A percentile compares a stretch with the other conserved stretches of the same genome.
These are phyloP conservation scores for Diaphora mendica DNA, from an alignment of 2,888 invertebrate genomes.

Conservation along the genomic window DNA sequence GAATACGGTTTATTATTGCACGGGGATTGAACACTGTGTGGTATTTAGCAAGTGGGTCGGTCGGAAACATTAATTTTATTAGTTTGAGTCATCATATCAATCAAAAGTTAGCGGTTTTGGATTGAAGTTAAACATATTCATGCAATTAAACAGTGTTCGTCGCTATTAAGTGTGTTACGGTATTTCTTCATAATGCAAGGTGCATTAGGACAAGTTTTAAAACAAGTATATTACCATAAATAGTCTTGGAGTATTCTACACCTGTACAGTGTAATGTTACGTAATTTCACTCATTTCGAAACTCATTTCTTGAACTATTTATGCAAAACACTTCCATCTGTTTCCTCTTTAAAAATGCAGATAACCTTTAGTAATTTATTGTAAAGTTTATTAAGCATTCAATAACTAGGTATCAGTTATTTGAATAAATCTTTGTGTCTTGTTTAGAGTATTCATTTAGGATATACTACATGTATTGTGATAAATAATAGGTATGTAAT, in stretches of 20 bases:
- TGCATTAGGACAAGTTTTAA: not conserved
- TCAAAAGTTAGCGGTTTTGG: slow-evolving; percentile 45
- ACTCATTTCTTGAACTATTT: not conserved
- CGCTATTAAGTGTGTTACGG: slow-evolving; percentile 34
- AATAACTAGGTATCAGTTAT: too few species aligned
- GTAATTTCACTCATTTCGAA: too few species aligned
- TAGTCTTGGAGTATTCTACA: not conserved
- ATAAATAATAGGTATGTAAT: not conserved
- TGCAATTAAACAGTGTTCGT: slow-evolving; percentile 25
- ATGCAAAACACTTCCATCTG: not conserved
- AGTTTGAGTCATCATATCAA: slow-evolving; percentile 49
- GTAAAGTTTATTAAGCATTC: not conserved
- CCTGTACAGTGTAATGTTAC: not conserved
- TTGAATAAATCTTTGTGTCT: not conserved
- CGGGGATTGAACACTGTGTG: slow-evolving; percentile 19
- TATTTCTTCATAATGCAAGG: slow-evolving; percentile 1
- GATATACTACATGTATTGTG: not conserved
- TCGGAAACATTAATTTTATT: slow-evolving; percentile 48
- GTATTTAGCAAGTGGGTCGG: slow-evolving; percentile 46
- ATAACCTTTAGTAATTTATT: not conserved
- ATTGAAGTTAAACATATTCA: slow-evolving; percentile 38
- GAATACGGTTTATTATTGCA: slow-evolving; percentile 21
- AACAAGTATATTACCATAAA: not conserved
- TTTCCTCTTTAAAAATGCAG: not conserved
- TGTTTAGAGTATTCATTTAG: not conserved